A percentile compares a stretch with the other conserved stretches of the same genome.
Evolutionary conservation across 2,888 invertebrate species (phyloP).

Genomic region (Xanthia icteritia): DNA sequence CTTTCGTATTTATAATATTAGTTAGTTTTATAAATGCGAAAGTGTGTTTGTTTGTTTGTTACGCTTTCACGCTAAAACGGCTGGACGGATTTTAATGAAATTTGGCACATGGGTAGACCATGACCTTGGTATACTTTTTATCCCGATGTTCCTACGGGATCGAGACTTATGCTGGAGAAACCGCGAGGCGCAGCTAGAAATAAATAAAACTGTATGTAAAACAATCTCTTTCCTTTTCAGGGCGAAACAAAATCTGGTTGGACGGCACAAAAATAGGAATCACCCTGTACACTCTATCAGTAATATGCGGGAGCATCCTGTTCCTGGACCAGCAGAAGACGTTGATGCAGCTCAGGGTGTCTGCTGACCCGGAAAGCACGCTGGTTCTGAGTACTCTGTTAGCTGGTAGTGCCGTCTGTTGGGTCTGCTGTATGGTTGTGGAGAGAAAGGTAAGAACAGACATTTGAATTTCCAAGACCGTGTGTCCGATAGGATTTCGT

Average conservation of each 20-base stretch:
- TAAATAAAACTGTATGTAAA: neutral
- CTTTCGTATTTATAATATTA: too few relatives aligned
- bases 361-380: constrained; percentile 73
- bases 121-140: too few relatives aligned
- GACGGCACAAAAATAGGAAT: constrained; percentile 80
- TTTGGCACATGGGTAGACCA: too few relatives aligned
- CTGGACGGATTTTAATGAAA: too few relatives aligned
- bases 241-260: constrained; percentile 80
- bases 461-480: neutral
- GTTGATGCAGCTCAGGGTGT: constrained; percentile 74
- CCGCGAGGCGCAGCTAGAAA: too few relatives aligned
- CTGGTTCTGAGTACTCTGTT: constrained; percentile 74
- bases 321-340: constrained; percentile 82
- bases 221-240: constrained; percentile 66
- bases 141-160: too few relatives aligned
- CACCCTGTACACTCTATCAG: constrained; percentile 74
- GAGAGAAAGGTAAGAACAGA: constrained; percentile 77
- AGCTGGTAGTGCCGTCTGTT: constrained; percentile 71
- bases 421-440: constrained; percentile 68
- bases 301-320: constrained; percentile 80
- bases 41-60: too few relatives aligned
- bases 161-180: too few relatives aligned
- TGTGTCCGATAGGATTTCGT: too few relatives aligned
- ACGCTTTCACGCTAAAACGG: too few relatives aligned
- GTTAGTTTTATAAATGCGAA: too few relatives aligned